These are phyloP conservation scores for Onychomys torridus DNA, from an alignment of 2,797 vertebrate genomes.

Conservation along the genomic window DNA sequence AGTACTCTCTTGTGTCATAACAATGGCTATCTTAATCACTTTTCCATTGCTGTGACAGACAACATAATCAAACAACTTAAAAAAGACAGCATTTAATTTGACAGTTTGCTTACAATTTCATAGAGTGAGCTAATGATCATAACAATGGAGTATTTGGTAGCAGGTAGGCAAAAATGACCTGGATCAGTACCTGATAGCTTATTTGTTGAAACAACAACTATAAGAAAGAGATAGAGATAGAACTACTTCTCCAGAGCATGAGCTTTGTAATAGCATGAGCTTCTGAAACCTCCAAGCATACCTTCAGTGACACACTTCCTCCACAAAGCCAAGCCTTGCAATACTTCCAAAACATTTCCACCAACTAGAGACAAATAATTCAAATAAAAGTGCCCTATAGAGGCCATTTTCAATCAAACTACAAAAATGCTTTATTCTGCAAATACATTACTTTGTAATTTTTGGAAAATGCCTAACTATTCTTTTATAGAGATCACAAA, in stretches of 20 bases:
- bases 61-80: not conserved
- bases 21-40: not conserved
- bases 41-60: not conserved
- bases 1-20: not conserved
- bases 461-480: not conserved
- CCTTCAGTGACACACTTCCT: not conserved
- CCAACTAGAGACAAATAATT: not conserved
- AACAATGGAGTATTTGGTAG: not conserved
- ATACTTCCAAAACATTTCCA: not conserved
- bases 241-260: not conserved
- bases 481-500: not conserved
- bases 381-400: not conserved
- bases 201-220: not conserved
- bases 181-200: not conserved
- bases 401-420: not conserved
- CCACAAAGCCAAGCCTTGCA: not conserved
- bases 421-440: not conserved
- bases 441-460: not conserved
- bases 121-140: not conserved
- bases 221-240: not conserved
- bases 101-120: not conserved
- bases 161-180: not conserved
- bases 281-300: not conserved
- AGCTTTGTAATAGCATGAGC: no score
- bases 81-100: not conserved